Percentiles rank a stretch among this genome's conserved stretches.
phyloP scores from a whole-genome alignment of 2,113 vertebrate genomes.

The Orycteropus afer region DNA sequence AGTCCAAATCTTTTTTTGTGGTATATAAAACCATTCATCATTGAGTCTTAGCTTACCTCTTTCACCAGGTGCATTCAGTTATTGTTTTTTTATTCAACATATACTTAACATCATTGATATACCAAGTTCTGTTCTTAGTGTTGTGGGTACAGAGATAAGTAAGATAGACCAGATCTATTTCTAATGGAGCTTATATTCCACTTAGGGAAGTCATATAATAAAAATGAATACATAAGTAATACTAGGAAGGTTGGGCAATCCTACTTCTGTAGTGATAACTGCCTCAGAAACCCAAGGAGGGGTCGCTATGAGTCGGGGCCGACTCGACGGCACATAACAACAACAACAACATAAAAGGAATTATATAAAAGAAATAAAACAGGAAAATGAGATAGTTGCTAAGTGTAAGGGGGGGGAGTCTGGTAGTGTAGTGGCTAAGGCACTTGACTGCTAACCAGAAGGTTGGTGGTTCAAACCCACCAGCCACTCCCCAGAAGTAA shows the following conservation, averaged over 20 bases:
- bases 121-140: not conserved
- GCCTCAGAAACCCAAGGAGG: too few relatives aligned
- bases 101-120: not conserved
- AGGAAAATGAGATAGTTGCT: not conserved
- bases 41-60: not conserved
- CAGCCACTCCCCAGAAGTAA: too few relatives aligned
- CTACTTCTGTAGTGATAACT: too few relatives aligned
- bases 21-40: not conserved
- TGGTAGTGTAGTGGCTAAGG: too few relatives aligned
- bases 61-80: not conserved
- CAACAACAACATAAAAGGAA: not conserved
- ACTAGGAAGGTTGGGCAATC: too few relatives aligned
- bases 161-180: not conserved
- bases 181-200: not conserved
- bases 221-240: not conserved
- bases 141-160: not conserved
- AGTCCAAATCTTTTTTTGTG: not conserved
- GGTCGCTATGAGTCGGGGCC: too few relatives aligned
- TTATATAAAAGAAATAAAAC: not conserved
- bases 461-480: too few relatives aligned
- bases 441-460: too few relatives aligned
- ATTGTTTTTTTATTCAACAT: not conserved
- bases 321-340: too few relatives aligned
- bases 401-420: fast-evolving
- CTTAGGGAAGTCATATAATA: not conserved